Evolutionary conservation across 1,140 invertebrate genomes (phyloP).

Genomic region (Oryctes rhinoceros): DNA sequence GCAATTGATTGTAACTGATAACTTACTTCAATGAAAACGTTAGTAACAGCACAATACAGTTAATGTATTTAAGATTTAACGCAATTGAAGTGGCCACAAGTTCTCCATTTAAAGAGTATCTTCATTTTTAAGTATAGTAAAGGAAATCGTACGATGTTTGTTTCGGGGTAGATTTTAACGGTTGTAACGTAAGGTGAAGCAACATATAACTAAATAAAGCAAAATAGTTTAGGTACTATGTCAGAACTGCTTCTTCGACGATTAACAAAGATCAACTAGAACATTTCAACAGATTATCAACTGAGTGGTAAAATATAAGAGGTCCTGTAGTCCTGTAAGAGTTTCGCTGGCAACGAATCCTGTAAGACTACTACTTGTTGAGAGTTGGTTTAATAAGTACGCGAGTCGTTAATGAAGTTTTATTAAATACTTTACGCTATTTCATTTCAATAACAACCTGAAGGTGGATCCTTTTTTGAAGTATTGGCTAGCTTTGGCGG

Average conservation of each 20-base stretch:
- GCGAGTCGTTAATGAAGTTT: background rate
- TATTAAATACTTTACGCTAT: background rate
- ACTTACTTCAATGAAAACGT: too few relatives aligned
- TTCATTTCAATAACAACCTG: background rate
- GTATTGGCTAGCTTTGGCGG: conserved; percentile 68
- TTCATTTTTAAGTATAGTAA: too few relatives aligned
- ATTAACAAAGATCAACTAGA: background rate
- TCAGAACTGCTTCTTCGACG: background rate
- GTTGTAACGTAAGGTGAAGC: background rate
- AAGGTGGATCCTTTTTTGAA: conserved; percentile 44
- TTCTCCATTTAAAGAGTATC: too few relatives aligned
- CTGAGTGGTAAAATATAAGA: conserved; percentile 66
- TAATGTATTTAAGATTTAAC: background rate
- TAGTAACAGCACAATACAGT: too few relatives aligned
- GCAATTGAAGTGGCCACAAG: background rate
- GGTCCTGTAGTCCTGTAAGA: conserved; percentile 47
- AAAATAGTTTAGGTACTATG: background rate
- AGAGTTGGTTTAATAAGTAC: conserved; percentile 44
- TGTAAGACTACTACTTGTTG: conserved; percentile 40
- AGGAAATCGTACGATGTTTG: conserved; percentile 12
- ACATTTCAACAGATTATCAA: background rate
- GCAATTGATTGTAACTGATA: too few relatives aligned
- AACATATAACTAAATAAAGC: background rate
- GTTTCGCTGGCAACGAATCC: conserved; percentile 43
- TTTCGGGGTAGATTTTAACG: background rate